Conservation (phyloP, 2,888 invertebrate species). For the Plebejus melissa region DNA sequence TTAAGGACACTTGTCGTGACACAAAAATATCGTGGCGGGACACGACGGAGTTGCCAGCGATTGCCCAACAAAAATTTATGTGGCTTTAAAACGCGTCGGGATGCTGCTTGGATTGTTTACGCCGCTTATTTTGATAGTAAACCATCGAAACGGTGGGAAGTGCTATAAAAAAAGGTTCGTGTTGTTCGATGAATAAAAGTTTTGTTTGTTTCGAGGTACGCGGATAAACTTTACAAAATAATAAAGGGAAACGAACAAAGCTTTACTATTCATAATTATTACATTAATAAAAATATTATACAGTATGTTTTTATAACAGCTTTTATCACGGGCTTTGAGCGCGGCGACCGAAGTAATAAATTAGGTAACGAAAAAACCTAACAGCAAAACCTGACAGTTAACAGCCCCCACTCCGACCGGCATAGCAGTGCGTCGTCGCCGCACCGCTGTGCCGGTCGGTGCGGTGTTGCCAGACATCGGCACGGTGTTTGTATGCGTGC, state of each 20-base stretch:
- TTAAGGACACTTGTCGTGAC: conserved; percentile 64
- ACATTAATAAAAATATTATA: too few species aligned
- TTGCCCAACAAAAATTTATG: conserved; percentile 51
- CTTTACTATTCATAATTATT: not conserved
- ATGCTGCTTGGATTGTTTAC: not conserved
- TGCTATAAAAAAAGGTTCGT: not conserved
- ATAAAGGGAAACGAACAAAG: not conserved
- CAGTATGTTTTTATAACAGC: too few species aligned
- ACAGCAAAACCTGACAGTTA: too few species aligned
- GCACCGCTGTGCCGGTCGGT: too few species aligned
- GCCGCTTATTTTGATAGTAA: conserved; percentile 8
- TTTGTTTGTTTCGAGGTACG: too few species aligned
- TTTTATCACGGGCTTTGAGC: too few species aligned
- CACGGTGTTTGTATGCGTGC: too few species aligned
- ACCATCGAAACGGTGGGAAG: conserved; percentile 3
- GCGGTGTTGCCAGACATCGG: too few species aligned
- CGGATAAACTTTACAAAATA: not conserved
- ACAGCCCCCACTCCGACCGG: too few species aligned
- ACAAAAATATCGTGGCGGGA: conserved; percentile 73
- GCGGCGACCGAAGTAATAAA: too few species aligned
- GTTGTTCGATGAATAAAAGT: not conserved
- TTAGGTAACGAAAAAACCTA: too few species aligned
- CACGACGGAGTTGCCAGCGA: conserved; percentile 56
- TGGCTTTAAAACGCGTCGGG: conserved; percentile 25
- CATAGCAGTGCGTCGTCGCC: too few species aligned